Percentiles rank a stretch among this genome's conserved stretches.
Conservation (phyloP, 2,888 invertebrate genomes). For the Coleophora flavipennella region DNA sequence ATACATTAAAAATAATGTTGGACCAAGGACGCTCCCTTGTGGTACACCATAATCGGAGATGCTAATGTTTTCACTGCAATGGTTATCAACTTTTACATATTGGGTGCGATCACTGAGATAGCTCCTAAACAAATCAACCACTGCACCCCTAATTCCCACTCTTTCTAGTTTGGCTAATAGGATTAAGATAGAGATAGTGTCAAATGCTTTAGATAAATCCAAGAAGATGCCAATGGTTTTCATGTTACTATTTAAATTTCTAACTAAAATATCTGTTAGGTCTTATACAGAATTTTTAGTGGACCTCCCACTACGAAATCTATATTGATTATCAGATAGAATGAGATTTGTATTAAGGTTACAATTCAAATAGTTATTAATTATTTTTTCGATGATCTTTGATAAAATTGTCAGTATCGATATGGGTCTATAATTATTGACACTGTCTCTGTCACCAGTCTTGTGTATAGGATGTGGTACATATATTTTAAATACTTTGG, state of each 20-base stretch:
- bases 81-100: background rate
- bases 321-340: no score
- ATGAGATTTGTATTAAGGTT: no score
- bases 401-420: no score
- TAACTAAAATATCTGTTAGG: constrained; percentile 2
- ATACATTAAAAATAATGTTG: background rate
- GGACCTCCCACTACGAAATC: no score
- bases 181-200: constrained; percentile 7
- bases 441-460: no score
- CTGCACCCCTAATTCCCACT: background rate
- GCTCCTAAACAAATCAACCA: background rate
- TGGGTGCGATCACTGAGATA: background rate
- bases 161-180: no score
- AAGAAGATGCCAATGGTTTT: constrained; percentile 7
- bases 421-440: no score
- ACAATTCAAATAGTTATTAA: no score
- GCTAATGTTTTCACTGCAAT: background rate
- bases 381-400: no score
- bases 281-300: background rate
- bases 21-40: background rate
- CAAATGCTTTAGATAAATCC: constrained; percentile 10
- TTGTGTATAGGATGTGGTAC: no score
- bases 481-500: no score
- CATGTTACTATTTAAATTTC: constrained; percentile 5
- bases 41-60: background rate